Evolutionary conservation across 2,113 vertebrate species (phyloP).

Genomic region (Brienomyrus brachyistius): DNA sequence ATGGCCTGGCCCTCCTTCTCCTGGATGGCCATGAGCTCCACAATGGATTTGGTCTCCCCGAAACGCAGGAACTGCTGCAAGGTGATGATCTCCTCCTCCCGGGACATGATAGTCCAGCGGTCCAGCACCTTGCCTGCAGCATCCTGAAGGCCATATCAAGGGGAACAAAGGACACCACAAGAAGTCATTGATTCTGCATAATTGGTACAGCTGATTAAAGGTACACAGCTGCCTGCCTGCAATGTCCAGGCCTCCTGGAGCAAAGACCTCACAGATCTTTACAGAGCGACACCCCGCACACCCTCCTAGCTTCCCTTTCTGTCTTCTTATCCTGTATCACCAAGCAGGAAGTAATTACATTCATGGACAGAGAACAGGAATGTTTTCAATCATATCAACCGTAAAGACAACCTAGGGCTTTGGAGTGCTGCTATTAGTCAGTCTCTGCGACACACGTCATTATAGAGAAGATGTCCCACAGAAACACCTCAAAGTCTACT

Average conservation of each 20-base stretch:
- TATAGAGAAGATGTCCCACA: neutral
- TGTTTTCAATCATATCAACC: neutral
- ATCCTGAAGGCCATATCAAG: constrained; percentile 73
- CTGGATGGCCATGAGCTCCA: constrained; percentile 85
- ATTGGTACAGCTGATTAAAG: constrained; percentile 54
- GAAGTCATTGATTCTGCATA: constrained; percentile 70
- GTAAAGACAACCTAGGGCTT: too few relatives aligned
- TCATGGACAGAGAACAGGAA: neutral
- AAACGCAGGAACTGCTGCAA: constrained; percentile 89
- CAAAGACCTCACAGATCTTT: constrained; percentile 17
- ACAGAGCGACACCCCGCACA: neutral
- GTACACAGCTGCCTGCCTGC: constrained; percentile 27
- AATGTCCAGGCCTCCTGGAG: constrained; percentile 48
- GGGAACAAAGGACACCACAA: constrained; percentile 71
- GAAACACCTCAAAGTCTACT: neutral
- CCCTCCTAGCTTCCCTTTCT: neutral
- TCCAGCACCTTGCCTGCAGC: constrained; percentile 82
- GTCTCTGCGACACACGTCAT: neutral
- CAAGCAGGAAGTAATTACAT: neutral
- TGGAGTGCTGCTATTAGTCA: neutral
- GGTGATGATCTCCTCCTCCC: constrained; percentile 82
- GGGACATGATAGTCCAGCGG: constrained; percentile 81
- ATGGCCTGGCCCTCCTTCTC: constrained; percentile 69
- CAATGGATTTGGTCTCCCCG: constrained; percentile 87
- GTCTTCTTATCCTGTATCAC: neutral